Base-by-base conservation (phyloP, 2,113 vertebrate species). In the Chlorodrepanis virens region DNA sequence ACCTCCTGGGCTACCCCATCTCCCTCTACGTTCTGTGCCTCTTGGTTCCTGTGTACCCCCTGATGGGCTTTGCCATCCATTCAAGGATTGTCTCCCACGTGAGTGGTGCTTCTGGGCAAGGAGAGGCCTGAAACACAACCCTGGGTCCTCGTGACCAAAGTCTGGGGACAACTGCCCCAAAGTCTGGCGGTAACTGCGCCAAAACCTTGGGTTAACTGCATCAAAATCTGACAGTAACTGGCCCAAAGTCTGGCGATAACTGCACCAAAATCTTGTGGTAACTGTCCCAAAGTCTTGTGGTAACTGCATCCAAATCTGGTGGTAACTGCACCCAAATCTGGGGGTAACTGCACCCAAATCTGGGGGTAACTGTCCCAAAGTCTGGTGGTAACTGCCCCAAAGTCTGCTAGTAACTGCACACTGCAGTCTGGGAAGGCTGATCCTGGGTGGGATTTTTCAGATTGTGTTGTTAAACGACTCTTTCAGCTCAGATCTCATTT, bases 11-110 rank as follows among this genome's bases (percentile, higher is more conserved):
- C 0, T 0, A 2, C 0, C 0, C 0, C 0, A 0, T 2, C 29
- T 4, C 35, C 14, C 75, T 96, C 94, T 69, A 5, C 0, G 0
- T 49, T 14, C 2, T 98, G 42, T 98, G 96, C 65, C 90, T 99
- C 85, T 72, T 98, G 83, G 95, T 98, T 90, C 98, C 99, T 0
- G 15, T 97, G 16, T 98, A 98, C 47, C 97, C 98, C 3, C 87
- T 98, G 19, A 93, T 98, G 87, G 97, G 82, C 50, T 96, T 98
- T 69, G 89, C 96, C 20, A 57, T 86, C 45, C 83, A 81, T 54
- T 97, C 98, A 74, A 87, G 95, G 23, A 61, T 87, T 60, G 64
- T 67, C 85, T 94, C 87, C 89, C 71, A 75, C 70, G 99, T 99
- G 72, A 95, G 82, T 0, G 2, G 16, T 24, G 57, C 3, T 3